phyloP scores from a whole-genome alignment of 1,140 invertebrate genomes.

The Drosophila bipectinata region DNA sequence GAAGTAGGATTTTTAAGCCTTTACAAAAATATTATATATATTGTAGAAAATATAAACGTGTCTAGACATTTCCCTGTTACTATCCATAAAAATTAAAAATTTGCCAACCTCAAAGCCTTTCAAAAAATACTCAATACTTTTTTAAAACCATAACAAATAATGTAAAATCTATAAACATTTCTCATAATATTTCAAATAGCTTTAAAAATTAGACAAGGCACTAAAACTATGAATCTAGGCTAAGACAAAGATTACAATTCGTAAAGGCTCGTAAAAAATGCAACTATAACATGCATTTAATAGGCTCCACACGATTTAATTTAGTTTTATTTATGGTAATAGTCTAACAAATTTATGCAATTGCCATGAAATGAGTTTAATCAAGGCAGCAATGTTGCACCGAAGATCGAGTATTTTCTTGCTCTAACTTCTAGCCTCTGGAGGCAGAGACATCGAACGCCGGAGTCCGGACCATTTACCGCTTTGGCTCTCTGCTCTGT shows the following conservation, averaged over 20 bases:
- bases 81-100: too few species aligned
- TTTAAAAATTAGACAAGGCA: background rate
- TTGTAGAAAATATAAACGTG: too few species aligned
- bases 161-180: too few species aligned
- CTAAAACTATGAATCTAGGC: background rate
- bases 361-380: slow-evolving; percentile 2
- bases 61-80: too few species aligned
- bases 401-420: slow-evolving; percentile 6
- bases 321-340: background rate
- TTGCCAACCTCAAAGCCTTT: too few species aligned
- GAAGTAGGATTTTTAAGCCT: too few species aligned
- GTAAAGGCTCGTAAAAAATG: background rate
- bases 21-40: too few species aligned
- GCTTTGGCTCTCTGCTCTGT: too few species aligned
- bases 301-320: background rate
- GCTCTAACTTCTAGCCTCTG: background rate
- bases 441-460: background rate
- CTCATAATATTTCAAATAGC: background rate
- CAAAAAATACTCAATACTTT: background rate
- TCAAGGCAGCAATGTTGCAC: background rate
- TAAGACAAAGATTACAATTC: background rate
- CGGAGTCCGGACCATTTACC: too few species aligned
- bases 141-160: too few species aligned
- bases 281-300: background rate
- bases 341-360: slow-evolving; percentile 6